Evolutionary conservation across 2,888 invertebrate genomes (phyloP).

Genomic region (Ormyrus pomaceus): DNA sequence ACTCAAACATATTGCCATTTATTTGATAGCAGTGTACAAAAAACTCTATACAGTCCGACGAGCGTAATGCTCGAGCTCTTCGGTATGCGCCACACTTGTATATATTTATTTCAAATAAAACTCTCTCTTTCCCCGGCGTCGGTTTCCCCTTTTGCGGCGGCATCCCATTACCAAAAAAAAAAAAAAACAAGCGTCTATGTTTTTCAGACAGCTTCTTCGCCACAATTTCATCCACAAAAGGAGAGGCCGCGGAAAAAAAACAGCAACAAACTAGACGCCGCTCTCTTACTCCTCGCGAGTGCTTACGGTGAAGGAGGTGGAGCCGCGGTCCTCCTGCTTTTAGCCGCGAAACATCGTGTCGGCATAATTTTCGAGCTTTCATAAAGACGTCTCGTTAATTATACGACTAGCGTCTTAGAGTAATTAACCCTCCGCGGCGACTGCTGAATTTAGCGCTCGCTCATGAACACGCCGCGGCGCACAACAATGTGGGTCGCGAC

Average conservation of each 20-base stretch:
- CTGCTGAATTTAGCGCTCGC: constrained; percentile 5
- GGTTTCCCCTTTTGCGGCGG: background rate
- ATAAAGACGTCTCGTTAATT: constrained; percentile 59
- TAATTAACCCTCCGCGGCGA: constrained; percentile 56
- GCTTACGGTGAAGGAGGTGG: background rate
- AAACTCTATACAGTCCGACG: background rate
- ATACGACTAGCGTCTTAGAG: constrained; percentile 55
- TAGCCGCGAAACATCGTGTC: background rate
- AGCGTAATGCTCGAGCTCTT: no score
- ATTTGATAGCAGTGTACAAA: constrained; percentile 24
- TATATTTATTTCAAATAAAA: no score
- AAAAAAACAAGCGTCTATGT: background rate
- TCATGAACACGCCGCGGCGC: background rate
- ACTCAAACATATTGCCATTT: constrained; percentile 35
- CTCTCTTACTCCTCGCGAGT: background rate
- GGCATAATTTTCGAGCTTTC: constrained; percentile 50
- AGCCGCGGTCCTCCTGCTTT: background rate
- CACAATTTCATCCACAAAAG: constrained; percentile 11
- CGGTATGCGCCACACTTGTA: no score
- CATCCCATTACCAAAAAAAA: constrained; percentile 1
- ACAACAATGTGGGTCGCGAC: no score
- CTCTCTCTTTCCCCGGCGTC: no score
- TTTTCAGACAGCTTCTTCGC: background rate
- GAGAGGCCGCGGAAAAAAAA: background rate
- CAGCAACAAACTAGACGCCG: background rate